phyloP scores from a whole-genome alignment of 2,888 invertebrate genomes.

The Stomorhina lunata region DNA sequence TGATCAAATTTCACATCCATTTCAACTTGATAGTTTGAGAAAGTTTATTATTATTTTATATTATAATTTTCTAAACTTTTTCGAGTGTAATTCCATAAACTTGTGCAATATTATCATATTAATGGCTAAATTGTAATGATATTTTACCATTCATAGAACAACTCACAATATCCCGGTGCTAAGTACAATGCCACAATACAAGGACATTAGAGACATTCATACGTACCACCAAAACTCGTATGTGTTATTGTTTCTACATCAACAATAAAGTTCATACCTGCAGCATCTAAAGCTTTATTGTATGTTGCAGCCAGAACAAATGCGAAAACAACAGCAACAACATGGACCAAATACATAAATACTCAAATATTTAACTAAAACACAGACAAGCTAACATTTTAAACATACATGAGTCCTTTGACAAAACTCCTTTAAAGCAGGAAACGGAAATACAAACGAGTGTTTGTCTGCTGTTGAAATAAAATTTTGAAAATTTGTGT shows the following conservation, averaged over 20 bases:
- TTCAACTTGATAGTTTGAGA: no score
- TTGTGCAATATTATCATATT: conserved; percentile 34
- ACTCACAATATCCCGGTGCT: not conserved
- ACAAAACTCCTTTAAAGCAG: conserved; percentile 17
- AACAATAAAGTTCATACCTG: conserved; percentile 22
- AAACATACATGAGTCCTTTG: conserved; percentile 30
- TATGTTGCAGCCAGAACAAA: conserved; percentile 38
- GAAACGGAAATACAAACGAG: conserved; percentile 25
- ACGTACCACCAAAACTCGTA: not conserved
- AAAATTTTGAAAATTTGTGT: not conserved
- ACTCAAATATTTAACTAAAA: conserved; percentile 44
- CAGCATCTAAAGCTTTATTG: conserved; percentile 4
- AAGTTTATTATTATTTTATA: no score
- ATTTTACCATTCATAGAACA: no score
- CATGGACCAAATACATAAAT: conserved; percentile 29
- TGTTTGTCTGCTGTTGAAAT: conserved; percentile 39
- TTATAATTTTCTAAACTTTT: no score
- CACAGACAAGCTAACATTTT: conserved; percentile 25
- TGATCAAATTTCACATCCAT: no score
- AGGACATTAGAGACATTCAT: conserved; percentile 19
- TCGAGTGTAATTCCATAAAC: not conserved
- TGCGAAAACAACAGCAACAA: conserved; percentile 44
- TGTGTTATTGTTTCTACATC: conserved; percentile 20
- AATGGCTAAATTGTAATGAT: conserved; percentile 38
- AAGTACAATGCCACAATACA: conserved; percentile 36